Conservation (phyloP, 2,797 vertebrate genomes). For the Schizopygopsis malacanthus region DNA sequence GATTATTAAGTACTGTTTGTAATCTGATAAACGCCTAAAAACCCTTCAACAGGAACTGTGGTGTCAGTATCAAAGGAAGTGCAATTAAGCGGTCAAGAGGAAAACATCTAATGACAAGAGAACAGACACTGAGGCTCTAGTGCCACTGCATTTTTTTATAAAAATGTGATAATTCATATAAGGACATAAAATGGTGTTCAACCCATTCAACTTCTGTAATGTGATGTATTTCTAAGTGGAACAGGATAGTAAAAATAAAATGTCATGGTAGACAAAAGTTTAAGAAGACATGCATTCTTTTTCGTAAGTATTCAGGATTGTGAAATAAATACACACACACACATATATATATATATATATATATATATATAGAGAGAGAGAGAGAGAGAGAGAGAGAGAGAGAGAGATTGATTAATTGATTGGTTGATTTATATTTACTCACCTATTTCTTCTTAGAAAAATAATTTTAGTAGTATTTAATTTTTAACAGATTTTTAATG, state of each 20-base stretch:
- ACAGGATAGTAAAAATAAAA: not conserved
- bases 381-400: no score
- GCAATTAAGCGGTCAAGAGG: not conserved
- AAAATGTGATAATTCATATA: not conserved
- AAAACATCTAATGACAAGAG: not conserved
- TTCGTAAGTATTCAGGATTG: no score
- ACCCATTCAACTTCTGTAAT: not conserved
- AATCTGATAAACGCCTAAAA: not conserved
- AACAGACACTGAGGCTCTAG: not conserved
- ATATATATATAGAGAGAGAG: no score
- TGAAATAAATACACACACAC: no score
- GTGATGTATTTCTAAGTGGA: not conserved
- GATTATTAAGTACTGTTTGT: slow-evolving; percentile 4
- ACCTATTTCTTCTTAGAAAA: no score
- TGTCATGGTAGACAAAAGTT: no score
- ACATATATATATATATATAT: no score
- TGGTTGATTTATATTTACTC: no score
- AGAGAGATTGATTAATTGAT: no score
- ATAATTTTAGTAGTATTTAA: no score
- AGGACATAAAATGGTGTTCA: not conserved
- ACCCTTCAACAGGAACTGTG: not conserved
- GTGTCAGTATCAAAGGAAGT: not conserved
- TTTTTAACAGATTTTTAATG: no score
- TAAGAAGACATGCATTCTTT: no score
- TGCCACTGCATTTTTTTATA: not conserved